Evolutionary conservation across 2,113 vertebrate species (phyloP).

Genomic region (Phaethon lepturus): DNA sequence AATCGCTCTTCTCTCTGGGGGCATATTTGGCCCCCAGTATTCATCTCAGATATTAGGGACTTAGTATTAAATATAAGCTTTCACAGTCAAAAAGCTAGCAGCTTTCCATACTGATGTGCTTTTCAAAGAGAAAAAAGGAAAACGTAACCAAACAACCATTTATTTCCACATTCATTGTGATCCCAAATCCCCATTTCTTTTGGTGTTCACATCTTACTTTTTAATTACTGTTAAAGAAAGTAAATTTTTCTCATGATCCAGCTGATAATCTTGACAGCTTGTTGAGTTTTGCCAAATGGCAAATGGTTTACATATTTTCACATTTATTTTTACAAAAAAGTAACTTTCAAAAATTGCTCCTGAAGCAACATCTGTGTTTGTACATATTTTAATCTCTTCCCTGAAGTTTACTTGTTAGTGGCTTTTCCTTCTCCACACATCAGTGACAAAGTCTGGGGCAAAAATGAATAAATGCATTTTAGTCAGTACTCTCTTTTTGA

Average conservation of each 20-base stretch:
- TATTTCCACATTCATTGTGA: background rate
- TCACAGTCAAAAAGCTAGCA: background rate
- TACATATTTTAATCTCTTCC: background rate
- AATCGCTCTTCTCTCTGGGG: background rate
- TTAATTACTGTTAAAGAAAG: slow-evolving; percentile 23
- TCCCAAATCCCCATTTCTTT: background rate
- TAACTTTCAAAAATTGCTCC: background rate
- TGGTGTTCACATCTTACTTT: slow-evolving; percentile 17
- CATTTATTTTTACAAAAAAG: background rate
- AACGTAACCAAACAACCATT: background rate
- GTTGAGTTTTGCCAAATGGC: slow-evolving; percentile 5
- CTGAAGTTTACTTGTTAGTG: background rate
- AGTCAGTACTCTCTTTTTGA: background rate
- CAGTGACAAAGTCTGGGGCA: background rate
- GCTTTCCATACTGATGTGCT: background rate
- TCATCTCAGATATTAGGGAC: background rate
- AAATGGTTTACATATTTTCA: slow-evolving; percentile 37
- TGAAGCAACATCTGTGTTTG: background rate
- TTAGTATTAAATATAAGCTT: background rate
- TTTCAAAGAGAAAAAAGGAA: background rate
- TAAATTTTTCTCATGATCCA: slow-evolving; percentile 16
- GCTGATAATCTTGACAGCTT: slow-evolving; percentile 14
- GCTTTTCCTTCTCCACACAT: background rate
- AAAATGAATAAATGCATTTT: background rate
- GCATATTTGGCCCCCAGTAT: background rate